Base-by-base conservation (phyloP, 2,888 invertebrate genomes). In the Caenorhabditis auriculariae region DNA sequence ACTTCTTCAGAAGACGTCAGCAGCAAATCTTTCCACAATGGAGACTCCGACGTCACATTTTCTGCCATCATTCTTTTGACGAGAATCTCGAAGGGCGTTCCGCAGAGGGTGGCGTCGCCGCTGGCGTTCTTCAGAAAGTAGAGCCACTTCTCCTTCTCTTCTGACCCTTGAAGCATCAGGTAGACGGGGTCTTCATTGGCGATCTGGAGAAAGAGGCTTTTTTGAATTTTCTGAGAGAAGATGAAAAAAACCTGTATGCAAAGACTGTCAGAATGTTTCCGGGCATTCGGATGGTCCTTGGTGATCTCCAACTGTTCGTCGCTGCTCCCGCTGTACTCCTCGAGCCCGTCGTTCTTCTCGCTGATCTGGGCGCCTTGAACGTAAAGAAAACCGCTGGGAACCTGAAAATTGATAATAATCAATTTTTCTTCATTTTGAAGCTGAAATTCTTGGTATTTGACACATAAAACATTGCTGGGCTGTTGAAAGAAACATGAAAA, bases 21-120 rank as follows among this genome's bases (percentile, higher is more conserved):
- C 1, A 78, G 57, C 3, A 75, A 46, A 57, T 78, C 77, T 26
- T 71, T 62, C 77, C 77, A 78, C 4, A 77, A 55, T 7, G 51
- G 43, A 4, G 71, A 74, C 15, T 66, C 60, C 52, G 28, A 12
- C 0, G 45, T 24, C 7, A 59, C 93, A 78, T 93, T 93, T 37
- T 90, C 91, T 83, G 93, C 93, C 93, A 95, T 93, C 29, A 96
- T 87, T 83, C 93, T 91, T 83, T 94, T 93, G 41, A 94, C 88
- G 17, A 95, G 86, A 82, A 95, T 93, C 82, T 96, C 96, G 82
- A 92, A 95, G 82, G 93, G 92, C 0, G 95, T 94, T 47, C 94
- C 95, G 39, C 89, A 90, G 23, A 75, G 61, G 7, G 71, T 55
- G 21, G 85, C 84, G 32, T 83, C 82, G 3, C 93, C 93, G 53